A percentile compares a stretch with the other conserved stretches of the same genome.
These are phyloP conservation scores for Hirtodrosophila alboralis DNA, from an alignment of 2,888 invertebrate species.

Conservation along the genomic window DNA sequence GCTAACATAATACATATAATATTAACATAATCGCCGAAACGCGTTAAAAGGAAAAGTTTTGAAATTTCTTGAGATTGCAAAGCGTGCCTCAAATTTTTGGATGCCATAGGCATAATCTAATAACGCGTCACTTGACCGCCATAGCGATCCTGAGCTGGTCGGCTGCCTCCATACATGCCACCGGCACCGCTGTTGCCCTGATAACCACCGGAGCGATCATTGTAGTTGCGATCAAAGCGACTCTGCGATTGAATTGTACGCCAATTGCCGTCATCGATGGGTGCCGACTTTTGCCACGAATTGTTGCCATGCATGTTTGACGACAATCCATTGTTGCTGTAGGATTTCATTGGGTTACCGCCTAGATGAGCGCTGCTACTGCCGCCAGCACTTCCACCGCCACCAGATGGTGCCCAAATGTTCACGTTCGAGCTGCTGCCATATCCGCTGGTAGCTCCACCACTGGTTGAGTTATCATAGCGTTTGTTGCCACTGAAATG, in stretches of 20 bases:
- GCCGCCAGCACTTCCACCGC: conserved; percentile 62
- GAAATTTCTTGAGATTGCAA: too few relatives aligned
- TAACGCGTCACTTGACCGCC: conserved; percentile 83
- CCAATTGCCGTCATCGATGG: conserved; percentile 79
- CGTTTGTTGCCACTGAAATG: conserved; percentile 72
- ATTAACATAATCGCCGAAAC: conserved; percentile 51
- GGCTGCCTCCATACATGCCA: conserved; percentile 77
- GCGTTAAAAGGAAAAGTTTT: conserved; percentile 39
- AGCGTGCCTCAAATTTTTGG: conserved; percentile 34
- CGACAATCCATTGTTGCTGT: conserved; percentile 81
- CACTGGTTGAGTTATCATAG: conserved; percentile 79
- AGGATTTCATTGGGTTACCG: conserved; percentile 80
- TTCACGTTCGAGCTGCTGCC: conserved; percentile 66
- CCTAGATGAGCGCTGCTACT: conserved; percentile 64
- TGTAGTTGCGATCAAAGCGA: conserved; percentile 84
- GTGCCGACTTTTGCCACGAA: conserved; percentile 80
- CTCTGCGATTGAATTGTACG: conserved; percentile 81
- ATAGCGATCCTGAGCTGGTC: conserved; percentile 82
- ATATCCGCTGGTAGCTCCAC: conserved; percentile 65
- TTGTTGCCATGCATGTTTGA: conserved; percentile 76
- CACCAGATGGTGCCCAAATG: conserved; percentile 73
- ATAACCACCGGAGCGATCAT: conserved; percentile 82
- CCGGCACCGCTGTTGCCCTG: conserved; percentile 69
- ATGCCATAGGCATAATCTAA: conserved; percentile 36
- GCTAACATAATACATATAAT: conserved; percentile 55